A percentile compares a stretch with the other conserved stretches of the same genome.
Conservation (phyloP, 2,888 invertebrate genomes). For the Tanytarsus gracilentus region DNA sequence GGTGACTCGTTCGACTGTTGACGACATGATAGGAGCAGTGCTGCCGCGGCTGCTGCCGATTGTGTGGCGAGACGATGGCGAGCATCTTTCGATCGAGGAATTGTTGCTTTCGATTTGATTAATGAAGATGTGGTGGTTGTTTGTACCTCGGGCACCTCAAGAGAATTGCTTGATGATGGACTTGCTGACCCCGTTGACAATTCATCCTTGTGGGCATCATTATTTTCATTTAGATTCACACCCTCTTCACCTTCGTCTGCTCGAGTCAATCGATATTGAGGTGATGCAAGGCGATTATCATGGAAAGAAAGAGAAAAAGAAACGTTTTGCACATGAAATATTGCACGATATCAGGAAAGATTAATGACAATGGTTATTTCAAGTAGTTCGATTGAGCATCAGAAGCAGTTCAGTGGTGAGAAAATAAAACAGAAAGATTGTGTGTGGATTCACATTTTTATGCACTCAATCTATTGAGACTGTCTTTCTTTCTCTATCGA, state of each 20-base stretch:
- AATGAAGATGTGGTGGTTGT: constrained; percentile 25
- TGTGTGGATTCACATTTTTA: too few species aligned
- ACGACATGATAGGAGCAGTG: constrained; percentile 2
- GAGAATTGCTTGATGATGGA: constrained; percentile 23
- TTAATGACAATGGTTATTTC: constrained; percentile 16
- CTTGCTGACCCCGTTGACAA: constrained; percentile 26
- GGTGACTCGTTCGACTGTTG: constrained; percentile 16
- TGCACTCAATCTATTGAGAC: too few species aligned
- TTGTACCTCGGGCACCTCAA: constrained; percentile 24
- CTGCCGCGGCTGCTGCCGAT: background rate
- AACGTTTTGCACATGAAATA: constrained; percentile 5
- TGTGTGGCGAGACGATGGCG: constrained; percentile 16
- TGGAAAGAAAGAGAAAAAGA: background rate
- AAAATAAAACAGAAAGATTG: background rate
- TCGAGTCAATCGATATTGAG: too few species aligned
- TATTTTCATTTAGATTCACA: constrained; percentile 24
- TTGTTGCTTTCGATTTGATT: constrained; percentile 23
- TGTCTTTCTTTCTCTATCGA: too few species aligned
- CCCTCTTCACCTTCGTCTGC: constrained; percentile 26
- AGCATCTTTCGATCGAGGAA: constrained; percentile 19
- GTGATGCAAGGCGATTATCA: background rate
- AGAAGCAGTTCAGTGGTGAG: constrained; percentile 14
- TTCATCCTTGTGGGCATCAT: constrained; percentile 26
- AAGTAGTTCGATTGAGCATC: background rate
- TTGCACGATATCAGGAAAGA: constrained; percentile 12